Base-by-base conservation (phyloP, 2,113 vertebrate genomes). In the Blennius ocellaris region DNA sequence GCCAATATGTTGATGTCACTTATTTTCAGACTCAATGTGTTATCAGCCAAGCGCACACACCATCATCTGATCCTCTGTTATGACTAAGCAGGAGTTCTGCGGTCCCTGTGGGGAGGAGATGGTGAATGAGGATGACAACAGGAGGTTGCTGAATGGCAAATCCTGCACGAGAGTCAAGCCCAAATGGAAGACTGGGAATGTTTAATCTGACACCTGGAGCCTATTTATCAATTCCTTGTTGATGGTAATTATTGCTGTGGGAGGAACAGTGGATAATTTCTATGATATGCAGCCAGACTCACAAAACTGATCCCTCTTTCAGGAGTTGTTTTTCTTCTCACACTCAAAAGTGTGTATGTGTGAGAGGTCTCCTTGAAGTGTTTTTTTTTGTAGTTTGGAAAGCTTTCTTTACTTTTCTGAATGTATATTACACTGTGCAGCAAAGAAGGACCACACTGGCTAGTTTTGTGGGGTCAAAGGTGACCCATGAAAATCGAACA, bases 151-250 rank as follows among this genome's bases (percentile, higher is more conserved):
- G 73, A 80, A 77, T 15, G 55, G 47, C n/a, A 80, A 65, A 81
- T 61, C 62, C 51, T 80, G 40, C 58, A 65, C 75, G 76, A 70
- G 82, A 87, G 43, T 83, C 63, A 6, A 80, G 63, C 43, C 5
- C 43, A 68, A 53, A 73, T 39, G 37, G 55, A 70, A 58, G 43
- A 51, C 80, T 84, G 80, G 58, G 65, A 84, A 60, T 62, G 56
- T 82, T 87, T 84, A 48, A 77, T 83, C 54, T 54, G 68, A 67
- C 91, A 93, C 91, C 86, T 92, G 89, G 83, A 87, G 76, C 48
- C 64, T 60, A 87, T 92, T 90, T 56, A 72, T 89, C 76, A 77
- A 15, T 76, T 76, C 83, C 74, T 80, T 77, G 86, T 76, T 87
- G 84, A 81, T 66, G 78, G 57, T 84, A 82, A 92, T 87, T 81